Conservation (phyloP, 1,140 invertebrate species). For the Thaumatotibia leucotreta region DNA sequence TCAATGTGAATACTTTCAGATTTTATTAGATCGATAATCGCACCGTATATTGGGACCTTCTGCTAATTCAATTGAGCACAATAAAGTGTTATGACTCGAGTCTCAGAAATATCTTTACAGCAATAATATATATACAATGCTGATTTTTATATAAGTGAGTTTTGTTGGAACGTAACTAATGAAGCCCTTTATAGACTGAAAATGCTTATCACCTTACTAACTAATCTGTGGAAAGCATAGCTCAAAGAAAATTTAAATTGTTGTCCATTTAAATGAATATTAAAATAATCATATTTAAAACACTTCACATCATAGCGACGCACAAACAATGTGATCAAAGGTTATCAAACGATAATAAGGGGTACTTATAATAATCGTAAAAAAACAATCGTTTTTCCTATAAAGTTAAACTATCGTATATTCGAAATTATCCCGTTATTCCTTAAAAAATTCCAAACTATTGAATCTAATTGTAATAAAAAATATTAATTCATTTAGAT, state of each 20-base stretch:
- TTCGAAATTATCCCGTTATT: background rate
- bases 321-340: slow-evolving; percentile 57
- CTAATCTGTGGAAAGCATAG: background rate
- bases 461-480: background rate
- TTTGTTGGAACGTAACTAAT: background rate
- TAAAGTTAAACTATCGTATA: background rate
- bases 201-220: slow-evolving; percentile 17
- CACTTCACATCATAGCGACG: slow-evolving; percentile 47
- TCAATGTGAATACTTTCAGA: background rate
- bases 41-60: background rate
- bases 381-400: background rate
- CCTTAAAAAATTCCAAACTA: background rate
- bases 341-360: slow-evolving; percentile 9
- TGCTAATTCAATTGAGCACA: background rate
- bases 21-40: background rate
- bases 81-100: background rate
- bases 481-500: background rate
- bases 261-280: slow-evolving; percentile 12
- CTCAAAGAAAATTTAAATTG: slow-evolving; percentile 10
- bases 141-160: background rate
- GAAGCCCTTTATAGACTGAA: slow-evolving; percentile 33
- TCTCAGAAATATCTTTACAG: background rate
- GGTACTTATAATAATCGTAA: slow-evolving; percentile 1
- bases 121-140: background rate
- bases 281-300: background rate